Evolutionary conservation across 2,888 invertebrate genomes (phyloP).

Genomic region (Melanostoma scalare): DNA sequence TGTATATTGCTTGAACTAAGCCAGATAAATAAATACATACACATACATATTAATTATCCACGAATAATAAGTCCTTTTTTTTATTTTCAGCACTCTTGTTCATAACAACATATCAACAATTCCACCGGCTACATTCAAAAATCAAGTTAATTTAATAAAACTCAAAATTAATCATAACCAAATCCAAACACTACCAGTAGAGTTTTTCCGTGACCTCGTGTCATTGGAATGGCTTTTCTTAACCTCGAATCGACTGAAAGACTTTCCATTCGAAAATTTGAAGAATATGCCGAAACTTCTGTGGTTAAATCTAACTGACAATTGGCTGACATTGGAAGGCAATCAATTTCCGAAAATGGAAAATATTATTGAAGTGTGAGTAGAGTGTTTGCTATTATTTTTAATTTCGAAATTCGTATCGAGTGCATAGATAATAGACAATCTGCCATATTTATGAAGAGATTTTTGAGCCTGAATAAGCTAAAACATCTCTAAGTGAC

Average conservation of each 20-base stretch:
- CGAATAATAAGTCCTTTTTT: not conserved
- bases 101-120: constrained; percentile 80
- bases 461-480: too few species aligned
- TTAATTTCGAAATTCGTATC: not conserved
- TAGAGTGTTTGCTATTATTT: constrained; percentile 47
- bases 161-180: constrained; percentile 79
- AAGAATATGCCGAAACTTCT: constrained; percentile 80
- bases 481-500: not conserved
- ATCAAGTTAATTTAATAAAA: constrained; percentile 76
- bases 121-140: constrained; percentile 78
- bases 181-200: constrained; percentile 78
- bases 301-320: constrained; percentile 83
- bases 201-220: constrained; percentile 81
- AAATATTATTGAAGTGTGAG: constrained; percentile 83
- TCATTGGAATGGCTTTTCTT: constrained; percentile 82
- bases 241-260: constrained; percentile 82
- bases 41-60: too few species aligned
- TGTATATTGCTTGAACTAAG: too few species aligned
- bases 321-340: constrained; percentile 82
- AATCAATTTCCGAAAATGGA: constrained; percentile 82
- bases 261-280: constrained; percentile 82
- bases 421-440: too few species aligned
- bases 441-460: too few species aligned
- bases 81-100: constrained; percentile 77
- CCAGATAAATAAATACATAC: too few species aligned